Conservation (phyloP, 2,888 invertebrate genomes). For the Parnassius smintheus region DNA sequence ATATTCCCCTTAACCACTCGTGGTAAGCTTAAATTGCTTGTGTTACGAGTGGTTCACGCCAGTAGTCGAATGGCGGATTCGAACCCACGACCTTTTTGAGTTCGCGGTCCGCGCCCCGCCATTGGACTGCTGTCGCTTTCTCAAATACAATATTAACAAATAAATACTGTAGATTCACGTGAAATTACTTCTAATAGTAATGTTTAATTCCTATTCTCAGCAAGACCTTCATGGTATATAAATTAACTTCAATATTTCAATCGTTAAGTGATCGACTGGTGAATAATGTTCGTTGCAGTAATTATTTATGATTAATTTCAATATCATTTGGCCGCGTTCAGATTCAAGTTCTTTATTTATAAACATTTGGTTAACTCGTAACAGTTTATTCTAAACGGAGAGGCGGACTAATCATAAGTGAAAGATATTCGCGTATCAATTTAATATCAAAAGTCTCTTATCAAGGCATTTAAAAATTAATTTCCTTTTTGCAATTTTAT, state of each 20-base stretch:
- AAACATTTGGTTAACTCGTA: conserved; percentile 14
- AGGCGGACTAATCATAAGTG: conserved; percentile 15
- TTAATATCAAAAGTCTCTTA: background rate
- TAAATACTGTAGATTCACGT: no score
- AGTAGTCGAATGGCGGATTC: no score
- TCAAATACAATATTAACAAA: no score
- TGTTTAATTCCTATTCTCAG: conserved; percentile 15
- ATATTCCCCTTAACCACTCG: no score
- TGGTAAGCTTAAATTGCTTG: no score
- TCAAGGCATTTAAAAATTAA: no score
- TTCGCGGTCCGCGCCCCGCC: no score
- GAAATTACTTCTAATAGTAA: no score
- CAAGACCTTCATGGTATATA: conserved; percentile 18
- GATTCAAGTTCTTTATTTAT: conserved; percentile 25
- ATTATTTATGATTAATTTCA: conserved; percentile 28
- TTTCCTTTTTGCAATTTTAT: conserved; percentile 1
- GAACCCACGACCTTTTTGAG: no score
- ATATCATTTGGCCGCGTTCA: conserved; percentile 26
- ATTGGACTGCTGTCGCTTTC: no score
- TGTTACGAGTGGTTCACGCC: no score
- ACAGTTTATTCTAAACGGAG: conserved; percentile 20
- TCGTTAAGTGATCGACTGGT: conserved; percentile 24
- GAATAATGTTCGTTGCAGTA: conserved; percentile 24
- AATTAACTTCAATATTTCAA: conserved; percentile 25
- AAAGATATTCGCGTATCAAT: conserved; percentile 16